These are phyloP conservation scores for Actenoides hombroni DNA, from an alignment of 2,113 vertebrate species.

Conservation along the genomic window DNA sequence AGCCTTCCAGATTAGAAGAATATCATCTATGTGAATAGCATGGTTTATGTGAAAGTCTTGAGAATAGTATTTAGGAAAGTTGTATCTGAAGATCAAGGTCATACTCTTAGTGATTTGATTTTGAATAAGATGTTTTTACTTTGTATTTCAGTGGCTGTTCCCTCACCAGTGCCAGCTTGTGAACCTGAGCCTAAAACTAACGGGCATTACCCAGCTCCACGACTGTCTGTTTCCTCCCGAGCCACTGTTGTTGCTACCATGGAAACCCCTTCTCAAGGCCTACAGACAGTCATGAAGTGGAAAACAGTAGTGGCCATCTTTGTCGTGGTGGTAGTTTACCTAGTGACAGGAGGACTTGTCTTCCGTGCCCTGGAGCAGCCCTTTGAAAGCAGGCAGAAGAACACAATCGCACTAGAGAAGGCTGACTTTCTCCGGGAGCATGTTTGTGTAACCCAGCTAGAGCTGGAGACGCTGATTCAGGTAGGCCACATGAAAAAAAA, in stretches of 20 bases:
- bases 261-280: slow-evolving; percentile 80
- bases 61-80: background rate
- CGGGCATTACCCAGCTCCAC: slow-evolving; percentile 79
- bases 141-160: slow-evolving; percentile 85
- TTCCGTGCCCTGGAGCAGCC: slow-evolving; percentile 92
- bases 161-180: slow-evolving; percentile 82
- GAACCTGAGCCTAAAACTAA: slow-evolving; percentile 83
- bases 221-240: slow-evolving; percentile 85
- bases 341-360: slow-evolving; percentile 88
- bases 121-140: background rate
- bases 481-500: slow-evolving; percentile 59
- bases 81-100: background rate
- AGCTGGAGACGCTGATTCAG: slow-evolving; percentile 91
- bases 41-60: background rate
- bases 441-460: slow-evolving; percentile 82
- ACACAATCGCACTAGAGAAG: slow-evolving; percentile 88
- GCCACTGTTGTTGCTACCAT: slow-evolving; percentile 88
- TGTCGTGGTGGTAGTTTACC: slow-evolving; percentile 90
- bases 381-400: slow-evolving; percentile 90
- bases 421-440: slow-evolving; percentile 87
- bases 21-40: background rate
- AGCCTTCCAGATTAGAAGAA: background rate
- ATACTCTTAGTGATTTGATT: background rate
- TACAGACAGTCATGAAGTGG: slow-evolving; percentile 97
- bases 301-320: slow-evolving; percentile 95